These are phyloP conservation scores for Sisyra terminalis DNA, from an alignment of 2,888 invertebrate genomes.

Conservation along the genomic window DNA sequence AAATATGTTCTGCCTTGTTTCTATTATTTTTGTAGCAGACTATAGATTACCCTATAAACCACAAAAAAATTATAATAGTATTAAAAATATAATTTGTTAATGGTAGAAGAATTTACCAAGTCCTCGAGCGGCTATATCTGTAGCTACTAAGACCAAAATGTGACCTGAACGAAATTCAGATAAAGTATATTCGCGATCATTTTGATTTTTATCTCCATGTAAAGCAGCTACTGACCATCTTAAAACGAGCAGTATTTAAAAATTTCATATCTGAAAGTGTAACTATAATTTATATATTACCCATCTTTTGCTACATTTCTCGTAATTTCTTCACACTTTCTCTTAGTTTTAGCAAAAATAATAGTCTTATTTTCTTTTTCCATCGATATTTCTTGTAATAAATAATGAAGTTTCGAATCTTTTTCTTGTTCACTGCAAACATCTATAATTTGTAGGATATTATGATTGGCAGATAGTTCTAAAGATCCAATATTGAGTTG, in stretches of 20 bases:
- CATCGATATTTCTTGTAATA: conserved; percentile 79
- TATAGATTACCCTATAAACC: conserved; percentile 1
- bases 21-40: conserved; percentile 1
- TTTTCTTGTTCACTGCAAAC: conserved; percentile 92
- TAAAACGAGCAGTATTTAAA: conserved; percentile 14
- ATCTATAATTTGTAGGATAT: conserved; percentile 81
- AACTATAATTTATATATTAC: conserved; percentile 23
- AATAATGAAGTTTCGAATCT: conserved; percentile 69
- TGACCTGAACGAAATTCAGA: conserved; percentile 74
- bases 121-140: conserved; percentile 88
- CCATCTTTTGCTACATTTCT: conserved; percentile 80
- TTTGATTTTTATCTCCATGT: conserved; percentile 89
- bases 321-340: conserved; percentile 86
- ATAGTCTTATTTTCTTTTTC: conserved; percentile 94
- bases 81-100: background rate
- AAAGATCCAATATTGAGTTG: conserved; percentile 96
- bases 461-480: conserved; percentile 83
- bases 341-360: conserved; percentile 95
- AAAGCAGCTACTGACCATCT: conserved; percentile 77
- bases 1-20: background rate
- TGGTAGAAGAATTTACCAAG: conserved; percentile 49
- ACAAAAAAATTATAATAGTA: background rate
- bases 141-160: conserved; percentile 80
- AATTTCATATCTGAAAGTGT: no score
- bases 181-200: conserved; percentile 83